phyloP scores from a whole-genome alignment of 2,797 vertebrate species.

The Merluccius polli region DNA sequence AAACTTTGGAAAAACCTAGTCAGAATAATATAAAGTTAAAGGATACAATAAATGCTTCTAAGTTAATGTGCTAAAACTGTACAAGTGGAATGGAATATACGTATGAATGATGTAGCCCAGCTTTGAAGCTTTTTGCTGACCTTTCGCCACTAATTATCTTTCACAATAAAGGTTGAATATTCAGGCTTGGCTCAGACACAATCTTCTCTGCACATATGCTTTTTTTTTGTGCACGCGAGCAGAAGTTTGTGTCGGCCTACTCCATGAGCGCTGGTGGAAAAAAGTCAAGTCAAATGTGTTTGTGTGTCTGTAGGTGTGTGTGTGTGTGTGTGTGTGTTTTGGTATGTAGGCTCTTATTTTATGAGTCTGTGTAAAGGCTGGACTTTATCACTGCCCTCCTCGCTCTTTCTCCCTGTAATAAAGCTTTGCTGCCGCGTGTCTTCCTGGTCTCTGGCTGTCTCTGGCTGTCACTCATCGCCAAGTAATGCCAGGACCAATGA shows the following conservation, averaged over 20 bases:
- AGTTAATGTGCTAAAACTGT: slow-evolving; percentile 5
- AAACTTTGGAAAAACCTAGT: neutral
- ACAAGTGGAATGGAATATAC: slow-evolving; percentile 8
- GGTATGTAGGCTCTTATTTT: slow-evolving; percentile 21
- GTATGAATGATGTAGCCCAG: slow-evolving; percentile 12
- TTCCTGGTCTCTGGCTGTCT: slow-evolving; percentile 41
- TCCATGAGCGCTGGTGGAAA: neutral
- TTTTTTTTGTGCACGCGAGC: neutral
- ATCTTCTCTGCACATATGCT: slow-evolving; percentile 10
- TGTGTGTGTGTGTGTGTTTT: slow-evolving; percentile 18
- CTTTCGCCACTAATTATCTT: slow-evolving; percentile 70
- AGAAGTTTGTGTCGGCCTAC: neutral
- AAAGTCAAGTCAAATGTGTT: neutral
- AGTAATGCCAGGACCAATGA: slow-evolving; percentile 59
- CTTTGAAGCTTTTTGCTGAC: slow-evolving; percentile 53
- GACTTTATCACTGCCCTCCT: slow-evolving; percentile 40
- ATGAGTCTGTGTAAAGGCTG: slow-evolving; percentile 42
- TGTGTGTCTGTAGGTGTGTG: slow-evolving; percentile 13
- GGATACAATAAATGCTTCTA: neutral
- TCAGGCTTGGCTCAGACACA: slow-evolving; percentile 45
- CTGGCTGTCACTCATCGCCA: slow-evolving; percentile 70
- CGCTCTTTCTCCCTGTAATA: slow-evolving; percentile 48
- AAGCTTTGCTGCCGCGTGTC: slow-evolving; percentile 38
- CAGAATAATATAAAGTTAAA: neutral
- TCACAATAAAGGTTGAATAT: slow-evolving; percentile 61